phyloP scores from a whole-genome alignment of 2,113 vertebrate species.

The Datnioides undecimradiatus region DNA sequence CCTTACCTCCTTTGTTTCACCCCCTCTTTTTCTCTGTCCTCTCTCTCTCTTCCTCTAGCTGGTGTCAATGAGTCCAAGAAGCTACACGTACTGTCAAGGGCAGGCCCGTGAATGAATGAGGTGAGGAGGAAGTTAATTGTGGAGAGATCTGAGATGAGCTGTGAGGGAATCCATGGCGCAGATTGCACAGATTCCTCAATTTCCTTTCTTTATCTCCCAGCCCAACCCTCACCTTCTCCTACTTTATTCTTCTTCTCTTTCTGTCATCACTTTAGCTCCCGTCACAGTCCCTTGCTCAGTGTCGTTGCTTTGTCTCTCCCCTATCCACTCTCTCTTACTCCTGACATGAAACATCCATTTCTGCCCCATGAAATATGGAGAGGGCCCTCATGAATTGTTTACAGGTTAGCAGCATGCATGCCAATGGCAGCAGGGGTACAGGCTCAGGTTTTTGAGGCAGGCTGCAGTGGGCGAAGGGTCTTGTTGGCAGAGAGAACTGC shows the following conservation, averaged over 20 bases:
- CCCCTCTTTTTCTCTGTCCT: slow-evolving; percentile 2
- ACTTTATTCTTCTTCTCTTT: slow-evolving; percentile 17
- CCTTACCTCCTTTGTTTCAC: slow-evolving; percentile 35
- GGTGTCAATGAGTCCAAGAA: slow-evolving; percentile 43
- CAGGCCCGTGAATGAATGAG: slow-evolving; percentile 47
- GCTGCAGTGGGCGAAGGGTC: slow-evolving; percentile 12
- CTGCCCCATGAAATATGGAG: slow-evolving; percentile 81
- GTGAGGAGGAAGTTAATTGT: slow-evolving; percentile 70
- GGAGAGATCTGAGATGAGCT: slow-evolving; percentile 60
- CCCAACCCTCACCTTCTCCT: background rate
- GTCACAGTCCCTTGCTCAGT: slow-evolving; percentile 35
- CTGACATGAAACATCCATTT: slow-evolving; percentile 82
- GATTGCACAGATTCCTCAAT: slow-evolving; percentile 46
- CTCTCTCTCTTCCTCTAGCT: background rate
- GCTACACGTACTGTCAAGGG: slow-evolving; percentile 20
- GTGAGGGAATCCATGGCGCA: slow-evolving; percentile 52
- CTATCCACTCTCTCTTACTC: slow-evolving; percentile 50
- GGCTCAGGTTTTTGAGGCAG: slow-evolving; percentile 54
- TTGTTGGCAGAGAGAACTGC: background rate
- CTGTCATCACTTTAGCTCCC: slow-evolving; percentile 24
- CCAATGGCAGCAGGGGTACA: slow-evolving; percentile 49
- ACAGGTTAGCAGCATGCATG: slow-evolving; percentile 70
- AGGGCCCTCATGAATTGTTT: slow-evolving; percentile 82
- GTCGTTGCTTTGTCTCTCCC: slow-evolving; percentile 45
- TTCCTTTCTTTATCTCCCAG: background rate